Base-by-base conservation (phyloP, 2,888 invertebrate species). In the Amphipyra berbera region DNA sequence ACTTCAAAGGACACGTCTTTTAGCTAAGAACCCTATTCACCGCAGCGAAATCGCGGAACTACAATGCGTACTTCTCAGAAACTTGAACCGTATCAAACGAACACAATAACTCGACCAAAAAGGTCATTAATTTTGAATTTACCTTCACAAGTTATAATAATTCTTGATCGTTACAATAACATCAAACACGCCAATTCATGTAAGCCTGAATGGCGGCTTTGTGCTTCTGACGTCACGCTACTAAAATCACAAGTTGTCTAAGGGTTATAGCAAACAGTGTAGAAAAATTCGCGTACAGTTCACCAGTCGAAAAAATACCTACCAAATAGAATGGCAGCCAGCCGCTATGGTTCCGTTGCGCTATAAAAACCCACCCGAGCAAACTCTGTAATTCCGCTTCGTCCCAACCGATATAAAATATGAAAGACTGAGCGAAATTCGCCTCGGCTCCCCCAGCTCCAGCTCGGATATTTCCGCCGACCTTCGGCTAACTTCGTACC, bases 341-440 rank as follows among this genome's bases (percentile, higher is more conserved):
- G 84, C 84, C 88, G 88, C 88, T 82, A 84, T 86, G 82, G 88
- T 89, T 90, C 87, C 87, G 84, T 73, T 79, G 67, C 72, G 89
- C 88, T 90, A 91, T 93, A 94, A 94, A 94, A 94, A 94, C 90
- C 90, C 85, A 92, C 88, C 92, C 87, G 87, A 92, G 90, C 92
- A 91, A 92, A 93, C 91, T 94, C 91, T 84, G 94, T 93, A 94
- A 93, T 92, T 90, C 90, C 90, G 89, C 87, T 86, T 80, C 88
- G 88, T 88, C 89, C 91, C 90, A 79, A 88, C 89, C 91, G 90
- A 91, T 94, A 94, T 94, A 94, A 94, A 94, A 94, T 94, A 94
- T 94, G 94, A 94, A 94, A 93, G 92, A 91, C 91, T 89, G 93
- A 88, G 90, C 93, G 81, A 89, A 93, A 90, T 90, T 91, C 88